Conservation (phyloP, 2,113 vertebrate species). For the Vidua macroura region DNA sequence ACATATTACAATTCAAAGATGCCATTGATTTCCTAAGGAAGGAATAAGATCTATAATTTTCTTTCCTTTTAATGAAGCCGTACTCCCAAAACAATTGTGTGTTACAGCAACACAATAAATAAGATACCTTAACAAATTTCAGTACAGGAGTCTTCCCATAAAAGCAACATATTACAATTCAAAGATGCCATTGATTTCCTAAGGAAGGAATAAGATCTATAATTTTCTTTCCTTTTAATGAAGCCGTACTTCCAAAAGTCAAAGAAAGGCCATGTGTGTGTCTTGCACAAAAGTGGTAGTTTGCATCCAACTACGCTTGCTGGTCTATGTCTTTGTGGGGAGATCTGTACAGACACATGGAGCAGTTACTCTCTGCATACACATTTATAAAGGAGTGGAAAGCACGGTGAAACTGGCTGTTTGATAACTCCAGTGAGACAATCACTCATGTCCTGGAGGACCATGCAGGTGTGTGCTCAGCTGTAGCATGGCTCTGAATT, state of each 20-base stretch:
- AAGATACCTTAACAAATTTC: not conserved
- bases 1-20: not conserved
- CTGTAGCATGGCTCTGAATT: not conserved
- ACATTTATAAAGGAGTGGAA: not conserved
- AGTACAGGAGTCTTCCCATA: not conserved
- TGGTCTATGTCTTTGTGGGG: not conserved
- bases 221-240: not conserved
- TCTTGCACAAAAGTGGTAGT: not conserved
- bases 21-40: not conserved
- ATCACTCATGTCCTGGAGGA: not conserved
- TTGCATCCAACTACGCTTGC: not conserved
- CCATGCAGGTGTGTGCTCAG: not conserved
- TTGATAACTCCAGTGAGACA: not conserved
- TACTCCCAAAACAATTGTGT: not conserved
- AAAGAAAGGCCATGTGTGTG: not conserved
- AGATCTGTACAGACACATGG: accelerated
- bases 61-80: not conserved
- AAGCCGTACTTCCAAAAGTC: not conserved
- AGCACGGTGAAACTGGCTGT: not conserved
- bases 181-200: not conserved
- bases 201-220: not conserved
- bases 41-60: not conserved
- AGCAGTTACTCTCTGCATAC: not conserved
- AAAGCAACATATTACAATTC: not conserved
- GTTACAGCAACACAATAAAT: not conserved